phyloP scores from a whole-genome alignment of 2,888 invertebrate genomes.

The Siphlonurus alternatus region DNA sequence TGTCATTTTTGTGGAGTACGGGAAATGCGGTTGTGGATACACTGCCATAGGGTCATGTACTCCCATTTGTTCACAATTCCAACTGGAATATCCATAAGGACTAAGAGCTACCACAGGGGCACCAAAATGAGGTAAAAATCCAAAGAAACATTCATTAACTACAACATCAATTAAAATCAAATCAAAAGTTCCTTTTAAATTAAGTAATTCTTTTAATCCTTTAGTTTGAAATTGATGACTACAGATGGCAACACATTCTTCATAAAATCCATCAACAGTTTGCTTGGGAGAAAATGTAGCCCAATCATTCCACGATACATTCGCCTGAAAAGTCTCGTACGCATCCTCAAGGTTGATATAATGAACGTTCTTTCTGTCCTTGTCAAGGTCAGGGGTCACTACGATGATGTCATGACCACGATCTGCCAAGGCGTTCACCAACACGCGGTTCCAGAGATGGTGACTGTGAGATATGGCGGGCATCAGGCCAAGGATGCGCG shows the following conservation, averaged over 20 bases:
- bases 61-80: slow-evolving; percentile 30
- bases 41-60: slow-evolving; percentile 31
- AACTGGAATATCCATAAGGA: slow-evolving; percentile 14
- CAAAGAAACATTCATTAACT: background rate
- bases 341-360: background rate
- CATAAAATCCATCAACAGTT: background rate
- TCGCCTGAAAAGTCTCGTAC: background rate
- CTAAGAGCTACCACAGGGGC: background rate
- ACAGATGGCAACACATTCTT: background rate
- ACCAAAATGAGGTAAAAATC: background rate
- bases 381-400: slow-evolving; percentile 16
- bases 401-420: slow-evolving; percentile 19
- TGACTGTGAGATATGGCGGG: slow-evolving; percentile 17
- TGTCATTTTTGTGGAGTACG: slow-evolving; percentile 28
- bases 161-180: background rate
- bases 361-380: background rate
- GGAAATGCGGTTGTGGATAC: slow-evolving; percentile 29
- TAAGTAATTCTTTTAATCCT: background rate
- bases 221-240: background rate
- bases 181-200: background rate
- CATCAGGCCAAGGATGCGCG: slow-evolving; percentile 13
- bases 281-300: background rate
- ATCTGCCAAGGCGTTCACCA: slow-evolving; percentile 17
- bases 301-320: slow-evolving; percentile 1
- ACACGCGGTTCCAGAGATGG: slow-evolving; percentile 17